phyloP scores from a whole-genome alignment of 2,888 invertebrate genomes.

The Heliothis peltigera region DNA sequence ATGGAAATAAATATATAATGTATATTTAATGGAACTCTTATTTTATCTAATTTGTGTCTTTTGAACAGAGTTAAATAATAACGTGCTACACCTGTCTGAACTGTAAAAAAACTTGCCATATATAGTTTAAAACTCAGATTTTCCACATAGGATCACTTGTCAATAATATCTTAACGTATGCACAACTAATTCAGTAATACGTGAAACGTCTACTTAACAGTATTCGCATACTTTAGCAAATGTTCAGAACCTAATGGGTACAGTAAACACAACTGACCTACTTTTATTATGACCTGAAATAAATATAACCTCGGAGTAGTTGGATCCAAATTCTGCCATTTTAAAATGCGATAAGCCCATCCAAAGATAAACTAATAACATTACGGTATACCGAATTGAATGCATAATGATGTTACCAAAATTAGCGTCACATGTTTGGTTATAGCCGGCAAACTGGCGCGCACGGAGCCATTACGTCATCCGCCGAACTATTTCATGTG shows the following conservation, averaged over 20 bases:
- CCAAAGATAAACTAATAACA: neutral
- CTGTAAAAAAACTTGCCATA: too few species aligned
- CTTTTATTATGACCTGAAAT: slow-evolving; percentile 7
- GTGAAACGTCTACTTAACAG: neutral
- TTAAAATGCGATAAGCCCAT: neutral
- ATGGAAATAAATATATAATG: slow-evolving; percentile 3
- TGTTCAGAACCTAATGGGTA: neutral
- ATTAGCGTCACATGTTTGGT: slow-evolving; percentile 33
- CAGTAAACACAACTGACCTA: slow-evolving; percentile 25
- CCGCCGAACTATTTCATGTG: slow-evolving; percentile 48
- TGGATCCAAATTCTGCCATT: neutral
- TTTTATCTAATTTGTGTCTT: too few species aligned
- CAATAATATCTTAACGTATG: slow-evolving; percentile 8
- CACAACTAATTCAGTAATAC: slow-evolving; percentile 4
- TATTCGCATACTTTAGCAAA: neutral
- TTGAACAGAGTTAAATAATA: too few species aligned
- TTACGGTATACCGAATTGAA: neutral
- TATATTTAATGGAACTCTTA: too few species aligned
- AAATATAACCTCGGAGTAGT: slow-evolving; percentile 2
- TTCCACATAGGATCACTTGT: slow-evolving; percentile 15
- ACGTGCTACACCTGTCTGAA: neutral
- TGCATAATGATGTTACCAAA: slow-evolving; percentile 6
- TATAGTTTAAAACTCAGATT: slow-evolving; percentile 8
- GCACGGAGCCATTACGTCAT: slow-evolving; percentile 50
- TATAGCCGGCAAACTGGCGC: slow-evolving; percentile 29